phyloP scores from a whole-genome alignment of 2,888 invertebrate species.

The Melanophora roralis region DNA sequence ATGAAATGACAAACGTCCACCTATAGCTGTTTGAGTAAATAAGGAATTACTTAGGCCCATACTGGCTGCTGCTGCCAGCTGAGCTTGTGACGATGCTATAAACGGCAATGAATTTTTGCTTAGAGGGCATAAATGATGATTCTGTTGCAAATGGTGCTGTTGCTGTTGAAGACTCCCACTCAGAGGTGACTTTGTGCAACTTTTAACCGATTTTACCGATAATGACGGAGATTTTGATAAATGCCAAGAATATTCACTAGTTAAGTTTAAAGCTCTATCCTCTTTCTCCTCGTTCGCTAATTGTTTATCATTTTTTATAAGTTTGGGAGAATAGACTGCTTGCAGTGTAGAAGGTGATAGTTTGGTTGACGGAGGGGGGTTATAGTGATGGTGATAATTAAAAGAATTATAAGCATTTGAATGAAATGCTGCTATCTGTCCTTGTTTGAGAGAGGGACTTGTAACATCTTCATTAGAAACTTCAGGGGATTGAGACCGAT shows the following conservation, averaged over 20 bases:
- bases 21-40: constrained; percentile 56
- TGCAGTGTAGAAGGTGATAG: constrained; percentile 7
- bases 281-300: constrained; percentile 62
- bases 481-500: constrained; percentile 75
- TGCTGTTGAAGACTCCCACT: constrained; percentile 59
- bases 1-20: constrained; percentile 69
- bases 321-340: constrained; percentile 22
- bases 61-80: constrained; percentile 68
- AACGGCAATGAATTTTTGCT: constrained; percentile 59
- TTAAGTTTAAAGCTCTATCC: constrained; percentile 74
- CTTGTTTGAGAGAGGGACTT: constrained; percentile 64
- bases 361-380: constrained; percentile 47
- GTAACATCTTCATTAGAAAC: constrained; percentile 70
- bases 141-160: constrained; percentile 61
- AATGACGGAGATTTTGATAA: constrained; percentile 72
- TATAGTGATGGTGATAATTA: constrained; percentile 56
- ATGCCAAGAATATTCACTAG: constrained; percentile 75
- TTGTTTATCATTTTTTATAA: constrained; percentile 34
- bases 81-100: constrained; percentile 71
- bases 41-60: constrained; percentile 64
- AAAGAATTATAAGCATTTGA: constrained; percentile 45
- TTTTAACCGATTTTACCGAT: constrained; percentile 56
- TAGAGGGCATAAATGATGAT: constrained; percentile 28
- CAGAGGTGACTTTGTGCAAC: constrained; percentile 13
- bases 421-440: constrained; percentile 64